phyloP scores from a whole-genome alignment of 92 coral and sea anemone genomes.

The Galaxea fascicularis region DNA sequence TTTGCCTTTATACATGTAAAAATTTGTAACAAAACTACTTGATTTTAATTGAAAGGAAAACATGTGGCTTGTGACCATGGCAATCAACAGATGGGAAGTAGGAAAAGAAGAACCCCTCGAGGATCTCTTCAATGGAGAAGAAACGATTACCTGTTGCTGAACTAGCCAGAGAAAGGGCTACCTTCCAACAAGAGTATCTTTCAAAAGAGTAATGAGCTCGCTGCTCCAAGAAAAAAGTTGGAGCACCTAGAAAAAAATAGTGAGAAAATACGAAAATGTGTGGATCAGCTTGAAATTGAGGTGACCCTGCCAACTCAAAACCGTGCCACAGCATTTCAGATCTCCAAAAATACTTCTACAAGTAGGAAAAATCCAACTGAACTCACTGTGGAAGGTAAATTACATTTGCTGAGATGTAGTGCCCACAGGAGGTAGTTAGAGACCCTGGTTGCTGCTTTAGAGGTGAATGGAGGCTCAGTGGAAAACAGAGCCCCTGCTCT shows the following conservation, averaged over 20 bases:
- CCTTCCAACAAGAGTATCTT: too few species aligned
- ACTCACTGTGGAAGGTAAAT: conserved; percentile 50
- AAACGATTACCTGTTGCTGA: conserved; percentile 54
- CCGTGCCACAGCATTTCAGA: conserved; percentile 40
- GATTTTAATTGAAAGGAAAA: too few species aligned
- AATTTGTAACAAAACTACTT: conserved; percentile 26
- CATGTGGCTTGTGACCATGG: too few species aligned
- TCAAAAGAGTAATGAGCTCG: too few species aligned
- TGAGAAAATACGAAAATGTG: conserved; percentile 30
- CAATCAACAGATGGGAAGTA: too few species aligned
- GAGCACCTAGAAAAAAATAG: conserved; percentile 38
- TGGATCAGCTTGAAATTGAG: conserved; percentile 32
- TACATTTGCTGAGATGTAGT: conserved; percentile 59
- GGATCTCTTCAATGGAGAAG: conserved; percentile 34
- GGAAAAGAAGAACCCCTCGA: too few species aligned
- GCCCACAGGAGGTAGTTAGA: conserved; percentile 66
- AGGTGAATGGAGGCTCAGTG: conserved; percentile 69
- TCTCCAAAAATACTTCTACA: conserved; percentile 42
- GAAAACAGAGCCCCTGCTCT: conserved; percentile 72
- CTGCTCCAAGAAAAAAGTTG: too few species aligned
- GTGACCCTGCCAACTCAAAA: conserved; percentile 42
- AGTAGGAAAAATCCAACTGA: conserved; percentile 62
- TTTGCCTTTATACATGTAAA: conserved; percentile 1
- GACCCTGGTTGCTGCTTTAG: conserved; percentile 58
- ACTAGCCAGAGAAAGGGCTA: too few species aligned